Evolutionary conservation across 2,797 vertebrate species (phyloP).

Genomic region (Atherinosoma microstoma): DNA sequence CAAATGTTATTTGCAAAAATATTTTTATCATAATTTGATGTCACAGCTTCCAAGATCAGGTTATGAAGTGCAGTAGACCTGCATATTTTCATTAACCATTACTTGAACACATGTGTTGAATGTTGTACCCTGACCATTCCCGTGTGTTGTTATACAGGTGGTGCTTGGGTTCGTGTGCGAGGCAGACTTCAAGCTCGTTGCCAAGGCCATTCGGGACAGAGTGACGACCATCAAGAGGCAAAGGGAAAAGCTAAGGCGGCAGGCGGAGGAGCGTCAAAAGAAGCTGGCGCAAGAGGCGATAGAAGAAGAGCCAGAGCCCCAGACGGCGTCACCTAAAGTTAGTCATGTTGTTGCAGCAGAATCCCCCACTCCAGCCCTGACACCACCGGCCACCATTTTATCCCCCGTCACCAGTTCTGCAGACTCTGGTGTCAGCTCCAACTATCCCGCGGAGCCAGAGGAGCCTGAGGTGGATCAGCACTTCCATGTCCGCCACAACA

Average conservation of each 20-base stretch:
- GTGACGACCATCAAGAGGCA: constrained; percentile 92
- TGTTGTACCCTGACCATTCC: constrained; percentile 51
- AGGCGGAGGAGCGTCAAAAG: constrained; percentile 77
- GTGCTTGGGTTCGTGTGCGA: constrained; percentile 93
- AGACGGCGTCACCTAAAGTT: constrained; percentile 62
- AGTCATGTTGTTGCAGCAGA: constrained; percentile 18
- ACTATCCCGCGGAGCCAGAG: constrained; percentile 88
- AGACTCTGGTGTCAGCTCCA: constrained; percentile 84
- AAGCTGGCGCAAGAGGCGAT: constrained; percentile 76
- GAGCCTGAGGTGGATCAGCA: constrained; percentile 95
- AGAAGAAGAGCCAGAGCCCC: constrained; percentile 82
- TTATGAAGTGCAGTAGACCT: constrained; percentile 15
- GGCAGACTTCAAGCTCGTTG: constrained; percentile 94
- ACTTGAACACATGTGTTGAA: neutral
- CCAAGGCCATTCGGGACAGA: constrained; percentile 92
- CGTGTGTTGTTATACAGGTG: constrained; percentile 82
- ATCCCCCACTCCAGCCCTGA: constrained; percentile 32
- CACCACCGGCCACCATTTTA: constrained; percentile 24
- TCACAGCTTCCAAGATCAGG: neutral
- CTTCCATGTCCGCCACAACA: constrained; percentile 84
- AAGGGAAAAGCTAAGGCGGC: constrained; percentile 88
- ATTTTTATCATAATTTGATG: constrained; percentile 5
- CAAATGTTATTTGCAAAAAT: constrained; percentile 4
- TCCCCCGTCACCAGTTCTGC: constrained; percentile 80
- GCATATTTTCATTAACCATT: constrained; percentile 1